Conservation (phyloP, 2,113 vertebrate genomes). For the Cynocephalus volans region DNA sequence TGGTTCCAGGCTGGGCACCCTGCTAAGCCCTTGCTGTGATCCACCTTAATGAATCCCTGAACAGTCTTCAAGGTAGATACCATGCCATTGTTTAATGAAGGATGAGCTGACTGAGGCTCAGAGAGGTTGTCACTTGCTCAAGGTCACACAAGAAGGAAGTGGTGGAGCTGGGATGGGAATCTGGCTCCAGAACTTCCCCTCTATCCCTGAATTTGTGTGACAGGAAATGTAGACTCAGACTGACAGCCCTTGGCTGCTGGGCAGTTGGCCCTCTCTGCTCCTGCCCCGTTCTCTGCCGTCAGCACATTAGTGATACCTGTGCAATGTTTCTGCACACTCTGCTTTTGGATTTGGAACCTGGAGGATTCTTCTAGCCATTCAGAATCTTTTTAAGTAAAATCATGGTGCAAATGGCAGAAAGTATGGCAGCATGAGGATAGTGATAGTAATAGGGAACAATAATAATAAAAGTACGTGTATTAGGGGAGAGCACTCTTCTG, state of each 20-base stretch:
- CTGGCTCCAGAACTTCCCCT: not conserved
- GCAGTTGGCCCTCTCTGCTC: no score
- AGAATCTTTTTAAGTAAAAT: not conserved
- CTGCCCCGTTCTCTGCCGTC: not conserved
- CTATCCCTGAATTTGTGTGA: not conserved
- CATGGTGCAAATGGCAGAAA: not conserved
- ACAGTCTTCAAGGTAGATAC: accelerated
- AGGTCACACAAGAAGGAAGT: not conserved
- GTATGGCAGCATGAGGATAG: accelerated
- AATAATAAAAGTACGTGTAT: not conserved
- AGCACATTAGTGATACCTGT: no score
- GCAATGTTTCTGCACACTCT: not conserved
- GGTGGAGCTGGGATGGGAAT: accelerated
- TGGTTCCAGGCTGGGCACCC: not conserved
- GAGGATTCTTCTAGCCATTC: not conserved
- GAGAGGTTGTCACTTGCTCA: not conserved
- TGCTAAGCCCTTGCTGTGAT: not conserved
- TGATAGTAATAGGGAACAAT: not conserved
- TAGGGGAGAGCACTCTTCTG: not conserved
- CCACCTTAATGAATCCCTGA: not conserved
- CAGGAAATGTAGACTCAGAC: not conserved
- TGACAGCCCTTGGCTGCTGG: accelerated
- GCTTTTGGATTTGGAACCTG: not conserved
- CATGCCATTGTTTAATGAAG: not conserved
- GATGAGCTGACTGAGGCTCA: not conserved